These are phyloP conservation scores for Elephantulus edwardii DNA, from an alignment of 2,113 vertebrate species.

Conservation along the genomic window DNA sequence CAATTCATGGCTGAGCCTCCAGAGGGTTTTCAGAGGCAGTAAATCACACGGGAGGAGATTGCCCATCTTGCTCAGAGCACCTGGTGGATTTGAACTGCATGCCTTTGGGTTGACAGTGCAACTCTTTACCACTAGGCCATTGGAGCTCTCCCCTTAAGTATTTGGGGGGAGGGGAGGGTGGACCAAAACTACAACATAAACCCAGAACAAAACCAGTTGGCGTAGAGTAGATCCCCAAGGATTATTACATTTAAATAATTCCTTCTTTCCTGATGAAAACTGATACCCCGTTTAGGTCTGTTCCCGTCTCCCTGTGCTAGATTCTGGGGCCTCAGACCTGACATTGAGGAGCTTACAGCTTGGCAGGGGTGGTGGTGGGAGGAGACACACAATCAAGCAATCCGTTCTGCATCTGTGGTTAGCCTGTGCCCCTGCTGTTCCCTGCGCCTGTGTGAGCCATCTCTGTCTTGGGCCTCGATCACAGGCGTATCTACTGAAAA, in stretches of 20 bases:
- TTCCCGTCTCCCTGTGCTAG: not conserved
- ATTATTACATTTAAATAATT: not conserved
- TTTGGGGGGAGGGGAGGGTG: too few species aligned
- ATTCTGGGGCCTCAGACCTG: not conserved
- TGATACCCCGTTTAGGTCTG: rapidly evolving
- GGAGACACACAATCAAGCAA: not conserved
- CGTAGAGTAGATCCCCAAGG: not conserved
- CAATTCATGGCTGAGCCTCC: too few species aligned
- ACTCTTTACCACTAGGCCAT: too few species aligned
- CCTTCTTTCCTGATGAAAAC: not conserved
- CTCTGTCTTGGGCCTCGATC: not conserved
- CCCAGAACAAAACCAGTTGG: not conserved
- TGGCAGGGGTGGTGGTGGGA: not conserved
- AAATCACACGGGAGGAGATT: too few species aligned
- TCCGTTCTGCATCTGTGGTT: not conserved
- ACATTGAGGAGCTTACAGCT: not conserved
- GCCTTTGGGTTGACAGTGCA: too few species aligned
- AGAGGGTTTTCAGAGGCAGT: too few species aligned
- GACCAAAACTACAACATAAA: not conserved
- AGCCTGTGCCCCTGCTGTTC: not conserved
- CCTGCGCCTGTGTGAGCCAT: not conserved
- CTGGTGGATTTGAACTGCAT: too few species aligned
- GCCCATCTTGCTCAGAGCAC: too few species aligned
- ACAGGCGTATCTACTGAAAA: not conserved
- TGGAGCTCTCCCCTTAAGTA: too few species aligned